phyloP scores from a whole-genome alignment of 1,140 invertebrate species.

The Zaprionus inermis region DNA sequence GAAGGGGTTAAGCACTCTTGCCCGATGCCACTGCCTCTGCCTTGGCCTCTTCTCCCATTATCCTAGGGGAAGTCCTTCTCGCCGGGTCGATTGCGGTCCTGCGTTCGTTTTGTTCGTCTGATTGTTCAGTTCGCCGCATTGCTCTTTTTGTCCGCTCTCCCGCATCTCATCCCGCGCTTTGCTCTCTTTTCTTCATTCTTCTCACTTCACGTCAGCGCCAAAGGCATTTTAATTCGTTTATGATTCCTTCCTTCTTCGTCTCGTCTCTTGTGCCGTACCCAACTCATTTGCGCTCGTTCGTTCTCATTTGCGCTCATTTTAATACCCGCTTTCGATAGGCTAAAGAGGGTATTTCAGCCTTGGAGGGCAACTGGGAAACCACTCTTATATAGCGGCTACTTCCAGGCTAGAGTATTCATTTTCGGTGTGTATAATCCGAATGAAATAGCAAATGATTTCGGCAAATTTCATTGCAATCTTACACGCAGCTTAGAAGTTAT shows the following conservation, averaged over 20 bases:
- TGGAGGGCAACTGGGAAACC: too few relatives aligned
- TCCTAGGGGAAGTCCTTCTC: background rate
- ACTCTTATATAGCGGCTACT: too few relatives aligned
- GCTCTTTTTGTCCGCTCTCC: background rate
- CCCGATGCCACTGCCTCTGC: conserved; percentile 14
- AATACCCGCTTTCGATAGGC: too few relatives aligned
- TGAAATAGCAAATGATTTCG: too few relatives aligned
- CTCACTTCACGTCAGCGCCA: conserved; percentile 51
- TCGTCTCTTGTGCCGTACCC: conserved; percentile 4
- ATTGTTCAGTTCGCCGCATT: conserved; percentile 1
- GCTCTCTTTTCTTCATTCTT: background rate
- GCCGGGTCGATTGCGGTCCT: background rate
- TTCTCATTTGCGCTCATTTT: conserved; percentile 13
- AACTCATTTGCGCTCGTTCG: conserved; percentile 57
- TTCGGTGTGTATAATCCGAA: too few relatives aligned
- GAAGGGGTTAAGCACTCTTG: conserved; percentile 21
- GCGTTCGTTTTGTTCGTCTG: background rate
- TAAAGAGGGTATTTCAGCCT: too few relatives aligned
- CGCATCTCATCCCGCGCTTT: background rate
- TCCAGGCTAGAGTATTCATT: too few relatives aligned
- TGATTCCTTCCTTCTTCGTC: conserved; percentile 22
- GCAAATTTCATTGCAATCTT: too few relatives aligned
- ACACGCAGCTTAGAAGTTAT: too few relatives aligned
- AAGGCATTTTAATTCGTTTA: conserved; percentile 78
- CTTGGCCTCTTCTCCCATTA: conserved; percentile 15